A percentile compares a stretch with the other conserved stretches of the same genome.
Evolutionary conservation across 2,113 vertebrate genomes (phyloP).

Genomic region (Catagonus wagneri): DNA sequence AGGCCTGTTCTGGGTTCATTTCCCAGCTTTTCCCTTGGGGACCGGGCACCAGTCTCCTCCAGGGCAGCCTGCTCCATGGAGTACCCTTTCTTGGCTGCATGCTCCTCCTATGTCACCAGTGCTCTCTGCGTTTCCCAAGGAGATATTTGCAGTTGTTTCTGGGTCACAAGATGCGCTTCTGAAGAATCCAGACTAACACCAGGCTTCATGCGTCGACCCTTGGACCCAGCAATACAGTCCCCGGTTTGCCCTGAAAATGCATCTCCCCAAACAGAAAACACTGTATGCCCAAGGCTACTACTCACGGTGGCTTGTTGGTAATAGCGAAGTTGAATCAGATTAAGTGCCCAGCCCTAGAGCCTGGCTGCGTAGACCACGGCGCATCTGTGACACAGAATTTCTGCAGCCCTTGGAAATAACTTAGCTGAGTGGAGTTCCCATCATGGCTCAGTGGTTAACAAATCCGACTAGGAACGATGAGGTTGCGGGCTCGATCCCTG

Average conservation of each 20-base stretch:
- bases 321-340: background rate
- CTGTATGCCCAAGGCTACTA: too few species aligned
- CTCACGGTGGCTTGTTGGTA: background rate
- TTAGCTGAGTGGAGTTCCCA: too few species aligned
- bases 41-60: background rate
- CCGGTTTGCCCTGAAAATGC: background rate
- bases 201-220: background rate
- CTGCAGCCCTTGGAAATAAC: background rate
- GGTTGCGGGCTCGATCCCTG: too few species aligned
- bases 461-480: too few species aligned
- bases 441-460: too few species aligned
- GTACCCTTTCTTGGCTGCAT: background rate
- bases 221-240: background rate
- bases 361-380: background rate
- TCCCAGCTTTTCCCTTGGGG: background rate
- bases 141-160: background rate
- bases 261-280: background rate
- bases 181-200: background rate
- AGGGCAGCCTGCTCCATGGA: background rate
- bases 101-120: background rate
- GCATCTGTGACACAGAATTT: background rate
- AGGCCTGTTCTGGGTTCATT: too few species aligned
- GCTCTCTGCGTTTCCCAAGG: background rate
- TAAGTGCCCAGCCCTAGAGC: background rate
- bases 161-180: background rate